Base-by-base conservation (phyloP, 2,797 vertebrate species). In the Erpetoichthys calabaricus region DNA sequence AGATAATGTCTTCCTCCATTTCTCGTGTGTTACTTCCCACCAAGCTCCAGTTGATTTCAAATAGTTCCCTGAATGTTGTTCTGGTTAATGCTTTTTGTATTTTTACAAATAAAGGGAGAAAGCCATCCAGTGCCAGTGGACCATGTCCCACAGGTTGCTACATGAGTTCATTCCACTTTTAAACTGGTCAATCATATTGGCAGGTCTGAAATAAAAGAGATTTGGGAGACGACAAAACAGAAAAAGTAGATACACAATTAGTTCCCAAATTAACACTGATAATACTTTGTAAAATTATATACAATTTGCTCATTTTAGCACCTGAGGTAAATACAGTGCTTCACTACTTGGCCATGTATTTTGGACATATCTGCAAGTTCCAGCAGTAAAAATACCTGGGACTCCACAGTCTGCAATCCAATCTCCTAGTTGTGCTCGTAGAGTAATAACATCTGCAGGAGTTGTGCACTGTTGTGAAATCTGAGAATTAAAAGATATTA, bases 151-250 rank as follows among this genome's bases (percentile, higher is more conserved):
- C 58, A 85, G 64, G 8, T 68, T 72, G 56, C 75, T 78, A 45
- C 71, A 82, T 61, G 74, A 73, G 67, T 80, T 79, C 64, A 83
- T 50, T 1, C 80, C 80, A 44, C 75, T 64, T 0, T 52, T 74
- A 56, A 85, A 81, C 69, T 82, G 80, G 49, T 67, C 61, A 62
- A 80, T 73, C 76, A 81, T 80, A 49, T 70, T 77, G 47, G 67
- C 68, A 54, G 75, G 70, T 64, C 82, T 82, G 57, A 56, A 57
- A 41, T 3, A n/a, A 49, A 49, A 49, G n/a, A 7, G n/a, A 3
- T 7, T 49, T 49, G 7, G 7, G 47, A 7, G n/a, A n/a, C 47
- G n/a, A n/a, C 5, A 49, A n/a, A n/a, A n/a, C 47, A 49, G 47
- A 7, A 49, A 49, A 49, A 49, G n/a, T 49, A 7, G 6, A 7